Evolutionary conservation across 2,888 invertebrate species (phyloP).

Genomic region (Acleris holmiana): DNA sequence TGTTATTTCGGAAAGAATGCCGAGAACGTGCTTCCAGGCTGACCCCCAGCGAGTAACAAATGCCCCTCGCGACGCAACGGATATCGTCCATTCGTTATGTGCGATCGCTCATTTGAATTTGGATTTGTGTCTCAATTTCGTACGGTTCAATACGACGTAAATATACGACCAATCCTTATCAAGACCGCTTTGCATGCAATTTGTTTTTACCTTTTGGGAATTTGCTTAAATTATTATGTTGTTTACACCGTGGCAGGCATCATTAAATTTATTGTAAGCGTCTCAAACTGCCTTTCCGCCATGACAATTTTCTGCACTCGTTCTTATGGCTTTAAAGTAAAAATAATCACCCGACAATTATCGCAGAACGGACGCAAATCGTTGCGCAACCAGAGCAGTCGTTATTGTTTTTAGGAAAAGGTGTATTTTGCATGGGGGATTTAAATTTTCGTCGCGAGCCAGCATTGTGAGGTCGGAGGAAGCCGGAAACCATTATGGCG

Average conservation of each 20-base stretch:
- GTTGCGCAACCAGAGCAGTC: slow-evolving; percentile 43
- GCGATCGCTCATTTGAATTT: slow-evolving; percentile 73
- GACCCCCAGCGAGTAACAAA: slow-evolving; percentile 76
- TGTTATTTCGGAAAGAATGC: slow-evolving; percentile 80
- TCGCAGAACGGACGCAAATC: slow-evolving; percentile 41
- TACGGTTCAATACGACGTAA: slow-evolving; percentile 35
- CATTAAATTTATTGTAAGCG: slow-evolving; percentile 31
- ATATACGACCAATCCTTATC: slow-evolving; percentile 29
- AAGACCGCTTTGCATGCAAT: slow-evolving; percentile 4
- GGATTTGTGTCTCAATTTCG: slow-evolving; percentile 69
- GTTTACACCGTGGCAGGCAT: slow-evolving; percentile 2
- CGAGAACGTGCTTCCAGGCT: slow-evolving; percentile 75
- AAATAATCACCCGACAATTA: slow-evolving; percentile 38
- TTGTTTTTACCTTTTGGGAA: not conserved
- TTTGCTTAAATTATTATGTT: not conserved
- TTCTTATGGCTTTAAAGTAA: slow-evolving; percentile 37
- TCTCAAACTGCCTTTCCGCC: slow-evolving; percentile 37
- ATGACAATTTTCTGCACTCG: slow-evolving; percentile 36
- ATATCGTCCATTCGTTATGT: slow-evolving; percentile 73
- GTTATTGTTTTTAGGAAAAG: slow-evolving; percentile 58
- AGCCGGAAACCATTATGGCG: slow-evolving; percentile 79
- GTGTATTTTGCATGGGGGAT: slow-evolving; percentile 53
- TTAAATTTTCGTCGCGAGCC: slow-evolving; percentile 68
- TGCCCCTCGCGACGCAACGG: slow-evolving; percentile 63
- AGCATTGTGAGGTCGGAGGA: slow-evolving; percentile 69